Conservation (phyloP, 2,888 invertebrate genomes). For the Drosophila cracens region DNA sequence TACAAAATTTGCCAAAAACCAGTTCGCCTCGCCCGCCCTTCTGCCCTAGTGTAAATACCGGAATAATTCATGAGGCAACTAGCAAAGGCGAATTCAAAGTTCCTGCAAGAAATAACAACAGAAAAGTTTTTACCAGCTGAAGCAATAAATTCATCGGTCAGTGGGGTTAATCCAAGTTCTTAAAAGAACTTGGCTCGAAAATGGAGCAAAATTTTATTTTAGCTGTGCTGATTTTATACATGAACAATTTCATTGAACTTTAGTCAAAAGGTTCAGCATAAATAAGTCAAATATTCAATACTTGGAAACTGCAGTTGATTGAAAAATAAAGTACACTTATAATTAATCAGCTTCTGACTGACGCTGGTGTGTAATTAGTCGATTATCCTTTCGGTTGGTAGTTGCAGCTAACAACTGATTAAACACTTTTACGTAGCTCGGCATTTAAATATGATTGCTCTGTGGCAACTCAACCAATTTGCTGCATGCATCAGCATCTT, state of each 20-base stretch:
- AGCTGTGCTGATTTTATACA: neutral
- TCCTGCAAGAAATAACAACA: constrained; percentile 26
- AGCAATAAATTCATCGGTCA: constrained; percentile 31
- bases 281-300: neutral
- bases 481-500: constrained; percentile 19
- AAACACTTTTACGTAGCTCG: neutral
- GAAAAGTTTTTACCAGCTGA: constrained; percentile 45
- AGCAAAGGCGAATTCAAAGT: constrained; percentile 43
- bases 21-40: neutral
- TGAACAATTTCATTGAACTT: constrained; percentile 2
- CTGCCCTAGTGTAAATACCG: neutral
- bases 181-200: constrained; percentile 13
- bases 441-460: constrained; percentile 9
- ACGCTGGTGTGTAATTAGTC: constrained; percentile 13
- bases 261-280: neutral
- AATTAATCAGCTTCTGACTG: constrained; percentile 3
- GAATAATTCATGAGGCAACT: constrained; percentile 19
- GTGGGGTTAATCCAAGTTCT: constrained; percentile 7
- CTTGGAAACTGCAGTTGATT: neutral
- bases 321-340: neutral
- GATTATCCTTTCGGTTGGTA: constrained; percentile 13
- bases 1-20: neutral
- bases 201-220: neutral
- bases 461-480: constrained; percentile 27
- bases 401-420: neutral